Evolutionary conservation across 2,113 vertebrate species (phyloP).

Genomic region (Microtus montanus): DNA sequence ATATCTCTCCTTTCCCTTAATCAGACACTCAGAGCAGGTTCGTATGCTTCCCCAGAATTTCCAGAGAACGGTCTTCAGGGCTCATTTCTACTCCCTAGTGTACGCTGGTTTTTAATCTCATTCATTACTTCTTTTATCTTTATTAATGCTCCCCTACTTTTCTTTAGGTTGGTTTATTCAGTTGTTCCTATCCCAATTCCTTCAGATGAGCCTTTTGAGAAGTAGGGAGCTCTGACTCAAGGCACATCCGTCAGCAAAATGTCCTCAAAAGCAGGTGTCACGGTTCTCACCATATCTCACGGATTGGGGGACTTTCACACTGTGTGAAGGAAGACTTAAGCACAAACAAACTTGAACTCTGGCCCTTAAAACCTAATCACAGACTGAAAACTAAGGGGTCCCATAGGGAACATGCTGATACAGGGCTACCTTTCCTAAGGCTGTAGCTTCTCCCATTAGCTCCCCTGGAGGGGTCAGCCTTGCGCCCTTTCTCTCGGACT

Average conservation of each 20-base stretch:
- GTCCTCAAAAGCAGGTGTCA: slow-evolving; percentile 18
- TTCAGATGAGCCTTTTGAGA: neutral
- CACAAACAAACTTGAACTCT: neutral
- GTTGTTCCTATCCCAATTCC: neutral
- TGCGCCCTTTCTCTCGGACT: neutral
- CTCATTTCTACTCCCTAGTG: slow-evolving; percentile 20
- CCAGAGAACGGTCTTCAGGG: neutral
- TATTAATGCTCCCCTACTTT: neutral
- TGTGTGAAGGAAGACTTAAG: neutral
- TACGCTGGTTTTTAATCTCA: neutral
- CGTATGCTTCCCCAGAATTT: slow-evolving; percentile 20
- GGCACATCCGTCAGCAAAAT: neutral
- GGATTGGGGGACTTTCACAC: neutral
- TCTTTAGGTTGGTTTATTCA: slow-evolving; percentile 22
- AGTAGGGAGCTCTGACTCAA: neutral
- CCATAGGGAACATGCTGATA: neutral
- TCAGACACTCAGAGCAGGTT: slow-evolving; percentile 1
- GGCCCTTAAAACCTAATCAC: neutral
- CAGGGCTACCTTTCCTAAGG: neutral
- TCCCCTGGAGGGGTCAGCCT: neutral
- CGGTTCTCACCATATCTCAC: neutral
- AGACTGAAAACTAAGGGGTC: neutral
- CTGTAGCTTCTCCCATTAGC: neutral
- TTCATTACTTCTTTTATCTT: slow-evolving; percentile 38
- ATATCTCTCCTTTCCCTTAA: slow-evolving; percentile 33